Conservation (phyloP, 2,113 vertebrate genomes). For the Melanerpes aurifrons region DNA sequence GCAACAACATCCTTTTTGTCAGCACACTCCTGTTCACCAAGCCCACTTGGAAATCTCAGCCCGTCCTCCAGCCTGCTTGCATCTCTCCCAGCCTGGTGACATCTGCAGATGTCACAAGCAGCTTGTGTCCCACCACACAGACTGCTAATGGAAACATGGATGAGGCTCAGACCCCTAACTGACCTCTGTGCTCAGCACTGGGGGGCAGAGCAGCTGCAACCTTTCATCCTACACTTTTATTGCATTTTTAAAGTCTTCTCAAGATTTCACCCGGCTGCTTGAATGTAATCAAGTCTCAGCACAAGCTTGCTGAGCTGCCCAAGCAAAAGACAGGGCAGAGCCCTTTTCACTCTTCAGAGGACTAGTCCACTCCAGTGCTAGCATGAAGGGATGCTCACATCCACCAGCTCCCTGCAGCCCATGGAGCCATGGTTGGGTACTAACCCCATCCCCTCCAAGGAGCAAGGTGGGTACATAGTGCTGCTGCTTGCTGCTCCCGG, state of each 20-base stretch:
- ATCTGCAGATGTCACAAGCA: background rate
- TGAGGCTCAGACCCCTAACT: background rate
- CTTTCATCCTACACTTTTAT: slow-evolving; percentile 7
- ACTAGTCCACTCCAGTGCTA: background rate
- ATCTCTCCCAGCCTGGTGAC: background rate
- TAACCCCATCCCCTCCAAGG: background rate
- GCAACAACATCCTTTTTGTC: background rate
- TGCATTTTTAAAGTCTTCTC: slow-evolving; percentile 22
- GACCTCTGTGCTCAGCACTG: background rate
- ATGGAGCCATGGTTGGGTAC: rapidly evolving
- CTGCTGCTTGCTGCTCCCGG: background rate
- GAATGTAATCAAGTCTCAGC: background rate
- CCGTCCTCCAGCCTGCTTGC: background rate
- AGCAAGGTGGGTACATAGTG: background rate
- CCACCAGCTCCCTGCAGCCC: background rate
- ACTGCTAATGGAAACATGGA: background rate
- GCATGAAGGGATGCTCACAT: rapidly evolving
- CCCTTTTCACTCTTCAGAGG: background rate
- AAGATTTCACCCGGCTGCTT: background rate
- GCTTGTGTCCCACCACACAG: background rate
- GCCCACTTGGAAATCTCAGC: background rate
- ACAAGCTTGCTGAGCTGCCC: background rate
- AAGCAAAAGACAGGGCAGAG: background rate
- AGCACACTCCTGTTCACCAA: background rate
- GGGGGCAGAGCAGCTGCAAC: slow-evolving; percentile 37